A percentile compares a stretch with the other conserved stretches of the same genome.
Evolutionary conservation across 2,797 vertebrate species (phyloP).

Genomic region (Periparus ater): DNA sequence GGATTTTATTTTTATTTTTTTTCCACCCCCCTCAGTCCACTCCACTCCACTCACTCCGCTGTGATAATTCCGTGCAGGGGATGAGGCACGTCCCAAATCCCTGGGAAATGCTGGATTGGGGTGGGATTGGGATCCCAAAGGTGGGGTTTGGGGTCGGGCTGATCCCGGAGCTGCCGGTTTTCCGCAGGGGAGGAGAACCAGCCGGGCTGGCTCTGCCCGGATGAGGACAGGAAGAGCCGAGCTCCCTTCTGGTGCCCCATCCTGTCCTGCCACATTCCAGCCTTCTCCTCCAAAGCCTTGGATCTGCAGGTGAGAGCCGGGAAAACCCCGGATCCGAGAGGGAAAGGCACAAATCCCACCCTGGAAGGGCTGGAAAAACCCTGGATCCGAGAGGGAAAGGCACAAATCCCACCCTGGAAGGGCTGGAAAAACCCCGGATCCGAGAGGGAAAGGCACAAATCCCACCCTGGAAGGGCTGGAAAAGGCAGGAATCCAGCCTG

Average conservation of each 20-base stretch:
- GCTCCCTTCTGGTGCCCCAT: constrained; percentile 87
- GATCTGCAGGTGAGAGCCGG: constrained; percentile 83
- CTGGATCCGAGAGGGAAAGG: not conserved
- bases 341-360: not conserved
- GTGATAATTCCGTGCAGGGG: not conserved
- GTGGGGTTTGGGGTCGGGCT: not conserved
- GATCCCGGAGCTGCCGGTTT: fast-evolving
- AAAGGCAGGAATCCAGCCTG: too few relatives aligned
- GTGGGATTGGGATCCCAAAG: too few relatives aligned
- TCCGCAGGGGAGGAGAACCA: constrained; percentile 89
- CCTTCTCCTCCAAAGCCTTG: constrained; percentile 84
- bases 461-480: too few relatives aligned
- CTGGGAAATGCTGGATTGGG: fast-evolving
- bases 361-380: not conserved
- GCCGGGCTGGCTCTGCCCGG: constrained; percentile 90
- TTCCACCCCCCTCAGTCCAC: too few relatives aligned
- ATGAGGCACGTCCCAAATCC: not conserved
- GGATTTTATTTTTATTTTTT: too few relatives aligned
- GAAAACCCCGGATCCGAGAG: fast-evolving
- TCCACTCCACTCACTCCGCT: too few relatives aligned
- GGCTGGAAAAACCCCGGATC: too few relatives aligned
- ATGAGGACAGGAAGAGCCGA: constrained; percentile 86
- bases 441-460: too few relatives aligned
- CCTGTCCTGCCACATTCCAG: constrained; percentile 85
- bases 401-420: not conserved